Percentiles rank a stretch among this genome's conserved stretches.
Evolutionary conservation across 1,140 invertebrate genomes (phyloP).

Genomic region (Lamellibrachia luymesi): DNA sequence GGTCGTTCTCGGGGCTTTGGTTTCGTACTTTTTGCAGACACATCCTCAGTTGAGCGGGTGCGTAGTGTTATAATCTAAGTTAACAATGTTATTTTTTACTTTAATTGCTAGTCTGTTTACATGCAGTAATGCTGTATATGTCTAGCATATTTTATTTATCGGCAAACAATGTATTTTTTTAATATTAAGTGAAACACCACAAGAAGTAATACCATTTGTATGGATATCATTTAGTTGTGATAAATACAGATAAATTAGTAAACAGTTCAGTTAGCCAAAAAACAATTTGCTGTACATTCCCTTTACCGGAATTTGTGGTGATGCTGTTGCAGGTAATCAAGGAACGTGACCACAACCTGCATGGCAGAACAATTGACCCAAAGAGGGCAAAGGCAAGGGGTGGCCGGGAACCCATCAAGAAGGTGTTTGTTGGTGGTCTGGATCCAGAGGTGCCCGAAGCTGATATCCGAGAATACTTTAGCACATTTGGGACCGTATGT

Average conservation of each 20-base stretch:
- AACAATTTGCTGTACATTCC: too few species aligned
- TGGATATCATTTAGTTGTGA: neutral
- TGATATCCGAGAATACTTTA: slow-evolving; percentile 88
- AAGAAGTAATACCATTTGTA: too few species aligned
- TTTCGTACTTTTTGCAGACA: slow-evolving; percentile 94
- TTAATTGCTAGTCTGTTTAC: neutral
- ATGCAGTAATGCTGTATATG: neutral
- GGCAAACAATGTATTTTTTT: too few species aligned
- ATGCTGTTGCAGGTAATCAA: slow-evolving; percentile 65
- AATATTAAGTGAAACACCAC: too few species aligned
- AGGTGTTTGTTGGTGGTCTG: slow-evolving; percentile 86
- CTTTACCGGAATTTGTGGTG: neutral
- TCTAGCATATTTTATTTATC: neutral
- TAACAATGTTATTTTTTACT: neutral
- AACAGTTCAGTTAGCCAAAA: too few species aligned
- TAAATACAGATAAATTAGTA: neutral
- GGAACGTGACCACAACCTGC: slow-evolving; percentile 79
- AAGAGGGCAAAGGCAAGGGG: slow-evolving; percentile 87
- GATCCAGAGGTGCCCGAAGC: slow-evolving; percentile 86
- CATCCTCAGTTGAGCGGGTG: slow-evolving; percentile 53
- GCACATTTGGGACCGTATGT: slow-evolving; percentile 73
- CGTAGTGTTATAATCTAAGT: neutral
- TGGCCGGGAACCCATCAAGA: slow-evolving; percentile 29
- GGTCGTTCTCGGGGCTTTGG: slow-evolving; percentile 89
- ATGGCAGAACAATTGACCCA: slow-evolving; percentile 90